Percentiles rank a stretch among this genome's conserved stretches.
Conservation (phyloP, 1,140 invertebrate species). For the Drosophila yakuba region DNA sequence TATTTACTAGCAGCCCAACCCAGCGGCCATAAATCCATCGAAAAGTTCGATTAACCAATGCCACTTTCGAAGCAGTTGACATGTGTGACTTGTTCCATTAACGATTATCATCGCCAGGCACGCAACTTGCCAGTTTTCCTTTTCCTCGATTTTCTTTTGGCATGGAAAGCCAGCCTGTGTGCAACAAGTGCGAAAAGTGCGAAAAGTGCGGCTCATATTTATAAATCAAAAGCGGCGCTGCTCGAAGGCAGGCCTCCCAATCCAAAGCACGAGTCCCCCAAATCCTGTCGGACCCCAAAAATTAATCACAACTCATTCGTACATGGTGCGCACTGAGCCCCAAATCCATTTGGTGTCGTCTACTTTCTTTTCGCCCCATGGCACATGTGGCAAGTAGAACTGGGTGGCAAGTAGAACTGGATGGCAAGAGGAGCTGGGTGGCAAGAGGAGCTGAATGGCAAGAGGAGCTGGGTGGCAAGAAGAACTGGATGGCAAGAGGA, state of each 20-base stretch:
- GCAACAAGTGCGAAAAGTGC: conserved; percentile 49
- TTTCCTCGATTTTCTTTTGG: not conserved
- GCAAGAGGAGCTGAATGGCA: not conserved
- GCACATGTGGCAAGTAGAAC: conserved; percentile 6
- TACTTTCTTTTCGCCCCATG: not conserved
- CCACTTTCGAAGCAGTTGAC: conserved; percentile 12
- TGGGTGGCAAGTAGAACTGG: not conserved
- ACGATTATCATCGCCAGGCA: conserved; percentile 14
- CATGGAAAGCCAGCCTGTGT: not conserved
- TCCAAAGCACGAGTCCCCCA: not conserved
- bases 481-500: too few species aligned
- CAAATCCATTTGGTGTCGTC: conserved; percentile 31
- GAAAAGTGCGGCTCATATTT: conserved; percentile 49
- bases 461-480: not conserved
- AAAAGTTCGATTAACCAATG: conserved; percentile 7
- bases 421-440: not conserved
- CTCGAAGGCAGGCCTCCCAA: not conserved
- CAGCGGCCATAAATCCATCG: conserved; percentile 3
- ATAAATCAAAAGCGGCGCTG: conserved; percentile 65
- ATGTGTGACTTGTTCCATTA: conserved; percentile 37
- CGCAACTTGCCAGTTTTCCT: conserved; percentile 16
- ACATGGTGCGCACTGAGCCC: conserved; percentile 33
- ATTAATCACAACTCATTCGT: conserved; percentile 59
- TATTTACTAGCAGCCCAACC: not conserved
- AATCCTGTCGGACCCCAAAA: conserved; percentile 34